A percentile compares a stretch with the other conserved stretches of the same genome.
These are phyloP conservation scores for Ginglymostoma cirratum DNA, from an alignment of 2,113 vertebrate species.

Conservation along the genomic window DNA sequence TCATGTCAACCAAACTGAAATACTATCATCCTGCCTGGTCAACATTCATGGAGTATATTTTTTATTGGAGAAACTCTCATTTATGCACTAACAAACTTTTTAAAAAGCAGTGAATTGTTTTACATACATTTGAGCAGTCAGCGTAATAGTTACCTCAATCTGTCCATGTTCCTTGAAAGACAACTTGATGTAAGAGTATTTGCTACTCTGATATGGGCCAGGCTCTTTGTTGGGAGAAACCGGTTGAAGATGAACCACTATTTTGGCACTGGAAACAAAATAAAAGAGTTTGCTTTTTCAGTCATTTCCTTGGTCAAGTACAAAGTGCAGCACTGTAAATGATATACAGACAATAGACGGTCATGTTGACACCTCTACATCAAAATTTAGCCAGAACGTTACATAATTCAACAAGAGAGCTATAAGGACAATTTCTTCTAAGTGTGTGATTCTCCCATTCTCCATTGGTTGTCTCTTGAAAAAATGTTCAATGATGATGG, in stretches of 20 bases:
- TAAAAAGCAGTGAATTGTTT: slow-evolving; percentile 31
- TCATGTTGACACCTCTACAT: neutral
- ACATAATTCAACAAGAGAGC: neutral
- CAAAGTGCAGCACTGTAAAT: neutral
- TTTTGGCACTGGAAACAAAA: slow-evolving; percentile 75
- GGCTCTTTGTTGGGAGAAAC: slow-evolving; percentile 74
- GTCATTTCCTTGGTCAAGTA: neutral
- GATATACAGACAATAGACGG: neutral
- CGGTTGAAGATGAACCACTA: slow-evolving; percentile 85
- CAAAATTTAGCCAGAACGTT: neutral
- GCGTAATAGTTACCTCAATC: slow-evolving; percentile 72
- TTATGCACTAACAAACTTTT: neutral
- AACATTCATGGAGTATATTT: neutral
- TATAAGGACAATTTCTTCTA: neutral
- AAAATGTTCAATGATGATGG: neutral
- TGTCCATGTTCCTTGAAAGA: slow-evolving; percentile 97
- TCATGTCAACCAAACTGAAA: too few relatives aligned
- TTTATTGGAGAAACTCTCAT: neutral
- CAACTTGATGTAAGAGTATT: slow-evolving; percentile 81
- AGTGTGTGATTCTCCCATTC: neutral
- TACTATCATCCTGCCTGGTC: neutral
- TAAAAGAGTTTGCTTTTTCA: neutral
- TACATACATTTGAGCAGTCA: slow-evolving; percentile 40
- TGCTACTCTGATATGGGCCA: slow-evolving; percentile 88
- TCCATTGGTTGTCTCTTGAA: neutral